A percentile compares a stretch with the other conserved stretches of the same genome.
phyloP scores from a whole-genome alignment of 2,888 invertebrate species.

The Ichneumoninae sp. region DNA sequence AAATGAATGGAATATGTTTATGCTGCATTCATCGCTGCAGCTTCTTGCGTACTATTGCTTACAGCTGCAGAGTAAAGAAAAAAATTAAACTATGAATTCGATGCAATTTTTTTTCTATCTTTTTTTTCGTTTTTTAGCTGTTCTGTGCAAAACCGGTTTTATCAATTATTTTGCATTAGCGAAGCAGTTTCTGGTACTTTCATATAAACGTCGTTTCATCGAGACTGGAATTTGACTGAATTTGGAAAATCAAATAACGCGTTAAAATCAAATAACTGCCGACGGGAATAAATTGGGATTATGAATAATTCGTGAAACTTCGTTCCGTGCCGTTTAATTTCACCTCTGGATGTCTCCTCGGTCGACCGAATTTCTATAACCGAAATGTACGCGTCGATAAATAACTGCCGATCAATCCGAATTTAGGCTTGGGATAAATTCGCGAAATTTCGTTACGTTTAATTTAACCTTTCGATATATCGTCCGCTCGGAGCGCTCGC shows the following conservation, averaged over 20 bases:
- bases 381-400: not conserved
- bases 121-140: too few relatives aligned
- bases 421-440: not conserved
- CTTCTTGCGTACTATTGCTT: not conserved
- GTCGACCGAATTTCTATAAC: not conserved
- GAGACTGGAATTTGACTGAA: not conserved
- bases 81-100: not conserved
- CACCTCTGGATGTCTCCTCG: not conserved
- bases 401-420: not conserved
- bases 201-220: not conserved
- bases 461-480: not conserved
- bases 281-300: too few relatives aligned
- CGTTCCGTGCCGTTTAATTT: too few relatives aligned
- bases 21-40: not conserved
- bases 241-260: not conserved
- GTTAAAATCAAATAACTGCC: not conserved
- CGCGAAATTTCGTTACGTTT: slow-evolving; percentile 8
- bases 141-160: not conserved
- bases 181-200: not conserved
- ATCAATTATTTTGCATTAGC: not conserved
- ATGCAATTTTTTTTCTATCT: not conserved
- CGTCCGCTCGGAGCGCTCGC: not conserved
- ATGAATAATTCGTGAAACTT: too few relatives aligned
- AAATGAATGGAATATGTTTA: slow-evolving; percentile 18
- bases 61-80: not conserved